A percentile compares a stretch with the other conserved stretches of the same genome.
These are phyloP conservation scores for Neoaliturus tenellus DNA, from an alignment of 2,888 invertebrate genomes.

Conservation along the genomic window DNA sequence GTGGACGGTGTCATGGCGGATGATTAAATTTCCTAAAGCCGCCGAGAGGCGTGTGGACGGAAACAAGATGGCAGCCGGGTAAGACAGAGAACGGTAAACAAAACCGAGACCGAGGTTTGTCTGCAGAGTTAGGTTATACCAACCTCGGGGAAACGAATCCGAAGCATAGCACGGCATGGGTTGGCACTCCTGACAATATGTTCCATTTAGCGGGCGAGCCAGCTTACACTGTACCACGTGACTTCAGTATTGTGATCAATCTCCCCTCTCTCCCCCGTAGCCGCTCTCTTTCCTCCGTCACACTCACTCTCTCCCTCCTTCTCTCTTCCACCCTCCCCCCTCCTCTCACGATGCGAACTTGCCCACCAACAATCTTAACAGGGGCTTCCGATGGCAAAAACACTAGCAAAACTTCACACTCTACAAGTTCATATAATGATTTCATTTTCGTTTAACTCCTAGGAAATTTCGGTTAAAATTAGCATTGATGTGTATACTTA, in stretches of 20 bases:
- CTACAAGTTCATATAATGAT: not conserved
- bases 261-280: conserved; percentile 60
- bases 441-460: too few relatives aligned
- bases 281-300: conserved; percentile 69
- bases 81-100: conserved; percentile 31
- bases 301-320: conserved; percentile 66
- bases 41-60: conserved; percentile 1
- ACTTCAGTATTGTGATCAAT: conserved; percentile 30
- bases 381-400: conserved; percentile 1
- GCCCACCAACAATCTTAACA: not conserved
- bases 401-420: not conserved
- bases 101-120: conserved; percentile 24
- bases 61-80: conserved; percentile 40
- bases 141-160: conserved; percentile 20
- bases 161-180: conserved; percentile 26
- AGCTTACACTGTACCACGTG: conserved; percentile 37
- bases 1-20: not conserved
- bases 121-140: not conserved
- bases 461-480: too few relatives aligned
- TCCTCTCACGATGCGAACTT: too few relatives aligned
- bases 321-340: conserved; percentile 70
- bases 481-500: too few relatives aligned
- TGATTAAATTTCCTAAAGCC: not conserved
- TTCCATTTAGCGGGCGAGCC: conserved; percentile 35
- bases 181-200: conserved; percentile 46